These are phyloP conservation scores for Psittacula cyanocephala DNA, from an alignment of 2,113 vertebrate genomes.

Conservation along the genomic window DNA sequence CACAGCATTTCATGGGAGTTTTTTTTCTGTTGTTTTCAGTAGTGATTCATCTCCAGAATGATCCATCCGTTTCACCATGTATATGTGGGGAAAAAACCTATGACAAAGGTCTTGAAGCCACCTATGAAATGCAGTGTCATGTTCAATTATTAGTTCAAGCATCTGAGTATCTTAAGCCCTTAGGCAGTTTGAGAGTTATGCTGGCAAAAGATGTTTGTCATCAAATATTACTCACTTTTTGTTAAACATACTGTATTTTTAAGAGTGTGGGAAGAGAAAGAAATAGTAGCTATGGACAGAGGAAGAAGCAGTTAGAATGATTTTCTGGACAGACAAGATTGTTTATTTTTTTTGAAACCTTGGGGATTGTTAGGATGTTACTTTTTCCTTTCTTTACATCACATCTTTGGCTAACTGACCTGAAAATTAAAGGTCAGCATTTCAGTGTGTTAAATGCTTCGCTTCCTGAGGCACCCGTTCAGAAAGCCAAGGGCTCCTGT, in stretches of 20 bases:
- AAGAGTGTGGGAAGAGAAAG: neutral
- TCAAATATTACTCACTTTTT: neutral
- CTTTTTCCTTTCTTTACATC: neutral
- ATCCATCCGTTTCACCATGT: neutral
- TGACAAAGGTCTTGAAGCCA: neutral
- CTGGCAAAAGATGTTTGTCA: neutral
- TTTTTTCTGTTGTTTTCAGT: conserved; percentile 41
- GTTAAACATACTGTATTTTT: neutral
- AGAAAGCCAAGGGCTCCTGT: neutral
- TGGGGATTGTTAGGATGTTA: neutral
- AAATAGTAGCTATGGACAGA: neutral
- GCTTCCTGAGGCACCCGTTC: neutral
- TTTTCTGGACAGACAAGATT: neutral
- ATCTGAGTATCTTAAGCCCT: neutral
- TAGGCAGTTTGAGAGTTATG: neutral
- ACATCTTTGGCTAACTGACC: neutral
- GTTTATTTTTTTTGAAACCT: neutral
- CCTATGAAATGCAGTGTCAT: neutral
- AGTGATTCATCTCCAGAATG: conserved; percentile 44
- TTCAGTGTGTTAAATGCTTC: neutral
- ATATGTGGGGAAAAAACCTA: rapidly evolving
- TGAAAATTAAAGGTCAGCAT: neutral
- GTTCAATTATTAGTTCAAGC: conserved; percentile 2
- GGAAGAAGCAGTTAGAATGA: neutral
- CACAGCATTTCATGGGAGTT: conserved; percentile 15